Percentiles rank a stretch among this genome's conserved stretches.
These are phyloP conservation scores for Rhagoletis zephyria DNA, from an alignment of 1,140 invertebrate genomes.

Conservation along the genomic window DNA sequence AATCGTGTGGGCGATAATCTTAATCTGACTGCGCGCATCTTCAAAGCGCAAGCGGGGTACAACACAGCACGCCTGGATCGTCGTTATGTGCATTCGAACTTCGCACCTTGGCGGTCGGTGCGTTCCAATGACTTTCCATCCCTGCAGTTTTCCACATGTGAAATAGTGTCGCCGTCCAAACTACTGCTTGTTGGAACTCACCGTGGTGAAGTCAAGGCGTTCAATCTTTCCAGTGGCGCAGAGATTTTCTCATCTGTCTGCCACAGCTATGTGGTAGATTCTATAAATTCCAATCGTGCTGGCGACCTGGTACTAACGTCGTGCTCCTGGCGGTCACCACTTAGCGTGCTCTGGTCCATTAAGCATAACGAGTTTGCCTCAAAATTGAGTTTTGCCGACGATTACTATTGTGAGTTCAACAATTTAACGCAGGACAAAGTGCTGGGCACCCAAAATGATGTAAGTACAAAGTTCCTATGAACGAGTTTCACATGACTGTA, in stretches of 20 bases:
- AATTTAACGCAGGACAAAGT: conserved; percentile 89
- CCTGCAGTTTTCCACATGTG: conserved; percentile 84
- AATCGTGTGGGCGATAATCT: conserved; percentile 79
- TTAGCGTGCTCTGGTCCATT: conserved; percentile 90
- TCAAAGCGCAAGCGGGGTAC: conserved; percentile 76
- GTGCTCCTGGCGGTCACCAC: conserved; percentile 85
- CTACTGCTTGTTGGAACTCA: conserved; percentile 89
- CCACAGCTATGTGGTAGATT: conserved; percentile 87
- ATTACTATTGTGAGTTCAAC: conserved; percentile 93
- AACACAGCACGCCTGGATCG: conserved; percentile 80
- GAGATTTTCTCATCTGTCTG: conserved; percentile 86
- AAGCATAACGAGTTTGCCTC: conserved; percentile 80
- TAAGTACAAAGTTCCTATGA: conserved; percentile 75
- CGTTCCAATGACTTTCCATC: conserved; percentile 82
- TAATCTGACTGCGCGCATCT: conserved; percentile 81
- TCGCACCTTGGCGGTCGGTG: conserved; percentile 89
- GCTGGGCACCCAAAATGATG: conserved; percentile 86
- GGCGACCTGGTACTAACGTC: conserved; percentile 89
- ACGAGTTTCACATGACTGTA: conserved; percentile 45
- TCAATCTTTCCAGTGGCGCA: conserved; percentile 85
- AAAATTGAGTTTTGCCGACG: conserved; percentile 83
- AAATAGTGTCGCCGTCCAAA: conserved; percentile 82
- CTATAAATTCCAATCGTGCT: conserved; percentile 79
- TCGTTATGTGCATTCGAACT: conserved; percentile 89
- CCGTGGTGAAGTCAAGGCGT: conserved; percentile 89